A percentile compares a stretch with the other conserved stretches of the same genome.
Conservation (phyloP, 2,797 vertebrate genomes). For the Zalophus californianus region DNA sequence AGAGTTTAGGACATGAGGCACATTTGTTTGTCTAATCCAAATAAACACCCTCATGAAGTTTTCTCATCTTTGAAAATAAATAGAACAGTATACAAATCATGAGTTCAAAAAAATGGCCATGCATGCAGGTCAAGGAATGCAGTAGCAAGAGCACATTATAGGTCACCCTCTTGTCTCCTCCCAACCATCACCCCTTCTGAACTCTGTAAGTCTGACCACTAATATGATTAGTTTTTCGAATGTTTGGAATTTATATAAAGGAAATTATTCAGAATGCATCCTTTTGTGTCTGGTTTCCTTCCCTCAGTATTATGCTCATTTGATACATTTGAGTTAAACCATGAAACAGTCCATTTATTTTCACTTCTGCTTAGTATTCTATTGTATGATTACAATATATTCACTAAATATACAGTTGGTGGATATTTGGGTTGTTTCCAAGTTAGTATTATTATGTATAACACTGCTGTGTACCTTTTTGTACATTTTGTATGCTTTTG, state of each 20-base stretch:
- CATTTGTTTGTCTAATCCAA: not conserved
- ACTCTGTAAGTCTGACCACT: not conserved
- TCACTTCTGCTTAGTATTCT: not conserved
- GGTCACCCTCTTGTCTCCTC: not conserved
- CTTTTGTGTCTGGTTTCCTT: not conserved
- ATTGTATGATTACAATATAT: not conserved
- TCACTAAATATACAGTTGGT: not conserved
- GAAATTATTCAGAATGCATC: not conserved
- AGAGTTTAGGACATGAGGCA: not conserved
- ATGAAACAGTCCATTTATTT: not conserved
- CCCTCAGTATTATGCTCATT: not conserved
- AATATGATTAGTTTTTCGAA: not conserved
- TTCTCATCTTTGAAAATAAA: not conserved
- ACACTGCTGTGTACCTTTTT: not conserved
- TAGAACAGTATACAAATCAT: not conserved
- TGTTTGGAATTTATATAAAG: not conserved
- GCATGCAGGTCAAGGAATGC: not conserved
- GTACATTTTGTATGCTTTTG: not conserved
- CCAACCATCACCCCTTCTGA: not conserved
- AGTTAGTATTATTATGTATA: not conserved
- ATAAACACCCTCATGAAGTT: not conserved
- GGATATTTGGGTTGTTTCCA: not conserved
- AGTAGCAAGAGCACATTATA: fast-evolving
- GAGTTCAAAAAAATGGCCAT: not conserved
- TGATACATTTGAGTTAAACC: not conserved